Base-by-base conservation (phyloP, 2,113 vertebrate genomes). In the Brienomyrus brachyistius region DNA sequence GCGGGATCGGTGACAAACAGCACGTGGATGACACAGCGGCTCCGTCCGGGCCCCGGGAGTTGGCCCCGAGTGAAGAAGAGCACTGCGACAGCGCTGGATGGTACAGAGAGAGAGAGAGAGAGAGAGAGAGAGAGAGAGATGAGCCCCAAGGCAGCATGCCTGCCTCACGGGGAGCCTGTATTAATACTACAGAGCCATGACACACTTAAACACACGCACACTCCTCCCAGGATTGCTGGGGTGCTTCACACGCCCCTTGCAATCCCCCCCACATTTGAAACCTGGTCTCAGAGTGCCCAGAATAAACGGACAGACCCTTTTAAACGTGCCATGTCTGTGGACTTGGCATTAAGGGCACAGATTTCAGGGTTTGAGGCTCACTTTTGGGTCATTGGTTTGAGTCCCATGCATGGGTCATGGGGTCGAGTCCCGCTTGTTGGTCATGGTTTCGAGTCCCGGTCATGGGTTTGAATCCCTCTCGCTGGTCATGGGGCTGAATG, bases 51-150 rank as follows among this genome's bases (percentile, higher is more conserved):
- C 84, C 47, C 10, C n/a, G 9, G 88, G 45, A 51, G 47, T 23
- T 52, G 88, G 87, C 87, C 66, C 51, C 27, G 51, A 52, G 54
- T 50, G 19, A 9, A 82, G 47, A 90, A 91, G 86, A 88, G 88
- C 89, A 50, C 88, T 84, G 92, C 74, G 93, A 94, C 92, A 89
- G 92, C 89, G 23, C 91, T 90, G 92, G 80, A 89, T 91, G 90
- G 91, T 91, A 92, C 92, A 91, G 40, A 82, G 90, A 91, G 85
- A 74, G 70, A 82, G 90, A 91, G 85, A 74, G 70, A 74, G 66
- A 2, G 66, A 5, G 66, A 15, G 27, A 5, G 43, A 10, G 43
- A 45, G 40, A 23, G 77, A 74, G 88, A 89, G 90, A 90, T 89
- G 91, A 90, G 92, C 91, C 91, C 89, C 56, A 89, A 91, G 91